Base-by-base conservation (phyloP, 2,113 vertebrate genomes). In the Turdus rufiventris region DNA sequence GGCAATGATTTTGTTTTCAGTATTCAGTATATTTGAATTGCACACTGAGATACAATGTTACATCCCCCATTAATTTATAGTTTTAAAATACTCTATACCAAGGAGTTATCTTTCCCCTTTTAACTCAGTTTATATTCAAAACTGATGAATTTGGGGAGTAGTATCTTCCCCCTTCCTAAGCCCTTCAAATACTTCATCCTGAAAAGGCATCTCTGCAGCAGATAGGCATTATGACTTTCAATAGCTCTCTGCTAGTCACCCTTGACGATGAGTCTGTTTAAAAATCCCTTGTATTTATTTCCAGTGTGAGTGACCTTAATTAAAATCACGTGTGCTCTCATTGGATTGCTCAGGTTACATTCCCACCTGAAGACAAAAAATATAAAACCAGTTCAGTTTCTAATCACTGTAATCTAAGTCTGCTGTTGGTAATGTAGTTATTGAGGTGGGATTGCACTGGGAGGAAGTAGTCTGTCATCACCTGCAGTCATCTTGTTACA, bases 391-490 rank as follows among this genome's bases (percentile, higher is more conserved):
- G 73, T 78, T 81, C 20, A 5, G 40, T 89, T 94, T 94, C 78
- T 70, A 90, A 36, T 94, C 62, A 42, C 54, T 76, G 74, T 85
- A 70, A 68, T 85, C 89, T 61, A 45, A 85, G 70, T 21, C 81
- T 93, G 77, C 50, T 92, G 33, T 89, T 76, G 62, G 74, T 89
- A 87, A 66, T 57, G 83, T 48, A 33, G 84, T 70, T 73, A 60
- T 18, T 88, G 89, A 87, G 93, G 73, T 68, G 77, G n/a, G 65
- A 56, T 23, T 70, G 88, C 43, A 7, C 17, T 31, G 0, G 0
- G 43, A 84, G 95, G 92, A 94, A 93, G 77, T 23, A 68, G 77
- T 88, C 94, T 84, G 76, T 95, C 95, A 81, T 91, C 91, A 72
- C 96, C 89, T 82, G 2, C 53, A 48, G 48, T 50, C 84, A 24